These are phyloP conservation scores for Bicyclus anynana DNA, from an alignment of 1,140 invertebrate genomes.

Conservation along the genomic window DNA sequence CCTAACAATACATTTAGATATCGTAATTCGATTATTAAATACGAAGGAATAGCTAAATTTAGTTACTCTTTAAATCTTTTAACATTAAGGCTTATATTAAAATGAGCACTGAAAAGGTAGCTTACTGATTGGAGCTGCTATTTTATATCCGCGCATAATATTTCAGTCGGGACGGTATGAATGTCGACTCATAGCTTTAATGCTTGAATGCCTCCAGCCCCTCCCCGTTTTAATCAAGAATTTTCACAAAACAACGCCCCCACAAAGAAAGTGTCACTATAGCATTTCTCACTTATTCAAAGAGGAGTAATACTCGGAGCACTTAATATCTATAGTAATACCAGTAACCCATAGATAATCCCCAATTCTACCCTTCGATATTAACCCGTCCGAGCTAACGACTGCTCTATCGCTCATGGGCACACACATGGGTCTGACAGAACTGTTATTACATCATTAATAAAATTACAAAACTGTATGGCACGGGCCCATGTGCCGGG, in stretches of 20 bases:
- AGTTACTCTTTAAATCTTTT: too few relatives aligned
- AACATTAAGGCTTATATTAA: too few relatives aligned
- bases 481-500: conserved; percentile 56
- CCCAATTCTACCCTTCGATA: conserved; percentile 59
- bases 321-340: conserved; percentile 29
- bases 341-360: conserved; percentile 59
- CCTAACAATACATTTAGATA: too few relatives aligned
- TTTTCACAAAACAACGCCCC: conserved; percentile 19
- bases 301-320: conserved; percentile 16
- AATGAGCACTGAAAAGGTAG: too few relatives aligned
- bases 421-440: conserved; percentile 73
- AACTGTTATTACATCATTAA: conserved; percentile 77
- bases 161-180: background rate
- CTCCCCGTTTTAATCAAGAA: conserved; percentile 11
- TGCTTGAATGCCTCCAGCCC: background rate
- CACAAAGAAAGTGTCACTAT: conserved; percentile 15
- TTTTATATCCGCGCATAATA: conserved; percentile 2
- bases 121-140: background rate
- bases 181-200: conserved; percentile 6
- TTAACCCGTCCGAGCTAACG: conserved; percentile 71
- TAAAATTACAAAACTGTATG: conserved; percentile 74
- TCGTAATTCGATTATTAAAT: too few relatives aligned
- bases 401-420: conserved; percentile 71
- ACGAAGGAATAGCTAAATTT: too few relatives aligned
- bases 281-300: conserved; percentile 17